Evolutionary conservation across 2,888 invertebrate species (phyloP).

Genomic region (Hemaris fuciformis): DNA sequence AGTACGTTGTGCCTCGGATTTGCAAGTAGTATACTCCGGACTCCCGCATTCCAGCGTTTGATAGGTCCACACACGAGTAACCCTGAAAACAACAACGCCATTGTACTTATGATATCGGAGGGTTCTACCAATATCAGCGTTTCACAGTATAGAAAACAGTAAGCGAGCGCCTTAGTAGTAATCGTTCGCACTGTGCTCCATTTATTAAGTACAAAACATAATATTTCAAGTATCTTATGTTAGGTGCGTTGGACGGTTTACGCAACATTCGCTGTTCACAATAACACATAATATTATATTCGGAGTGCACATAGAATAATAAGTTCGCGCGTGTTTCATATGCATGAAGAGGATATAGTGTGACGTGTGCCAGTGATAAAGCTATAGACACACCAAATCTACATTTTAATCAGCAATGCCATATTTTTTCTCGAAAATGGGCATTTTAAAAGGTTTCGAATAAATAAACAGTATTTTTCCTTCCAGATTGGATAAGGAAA

Average conservation of each 20-base stretch:
- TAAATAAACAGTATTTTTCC: too few relatives aligned
- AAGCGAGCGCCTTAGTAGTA: neutral
- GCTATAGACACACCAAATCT: neutral
- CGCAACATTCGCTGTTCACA: conserved; percentile 31
- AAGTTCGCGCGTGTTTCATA: conserved; percentile 22
- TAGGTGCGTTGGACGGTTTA: conserved; percentile 9
- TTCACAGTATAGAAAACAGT: neutral
- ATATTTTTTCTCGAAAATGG: too few relatives aligned
- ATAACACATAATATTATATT: conserved; percentile 25
- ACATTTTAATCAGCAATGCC: too few relatives aligned
- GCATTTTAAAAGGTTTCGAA: too few relatives aligned
- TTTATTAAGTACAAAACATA: conserved; percentile 16
- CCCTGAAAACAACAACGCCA: conserved; percentile 80
- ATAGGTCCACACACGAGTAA: conserved; percentile 92
- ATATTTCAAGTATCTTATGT: conserved; percentile 5
- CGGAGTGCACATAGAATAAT: conserved; percentile 33
- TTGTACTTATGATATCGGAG: neutral
- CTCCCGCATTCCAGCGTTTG: conserved; percentile 92
- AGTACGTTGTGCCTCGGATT: conserved; percentile 94
- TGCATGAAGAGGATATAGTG: conserved; percentile 21
- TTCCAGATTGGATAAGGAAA: too few relatives aligned
- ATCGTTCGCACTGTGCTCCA: conserved; percentile 18
- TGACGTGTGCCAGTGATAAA: neutral
- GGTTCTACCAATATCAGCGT: neutral
- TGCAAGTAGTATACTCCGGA: conserved; percentile 94